Percentiles rank a stretch among this genome's conserved stretches.
Conservation (phyloP, 2,888 invertebrate genomes). For the Myathropa florea region DNA sequence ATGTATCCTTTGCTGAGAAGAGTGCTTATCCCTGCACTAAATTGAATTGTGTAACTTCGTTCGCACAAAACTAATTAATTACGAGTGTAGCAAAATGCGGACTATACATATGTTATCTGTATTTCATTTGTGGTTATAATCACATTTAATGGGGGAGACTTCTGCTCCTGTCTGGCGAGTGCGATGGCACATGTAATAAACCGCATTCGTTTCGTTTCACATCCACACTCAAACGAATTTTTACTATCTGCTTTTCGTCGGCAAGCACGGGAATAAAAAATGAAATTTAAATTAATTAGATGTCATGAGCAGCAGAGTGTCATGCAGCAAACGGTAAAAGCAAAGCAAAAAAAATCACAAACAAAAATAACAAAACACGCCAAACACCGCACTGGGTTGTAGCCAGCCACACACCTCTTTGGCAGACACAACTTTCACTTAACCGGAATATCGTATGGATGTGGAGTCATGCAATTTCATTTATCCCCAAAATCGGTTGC, state of each 20-base stretch:
- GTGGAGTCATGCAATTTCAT: slow-evolving; percentile 19
- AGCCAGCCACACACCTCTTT: slow-evolving; percentile 19
- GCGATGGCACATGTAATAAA: slow-evolving; percentile 33
- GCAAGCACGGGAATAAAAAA: slow-evolving; percentile 3
- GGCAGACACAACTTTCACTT: slow-evolving; percentile 58
- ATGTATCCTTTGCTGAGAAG: slow-evolving; percentile 11
- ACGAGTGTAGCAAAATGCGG: slow-evolving; percentile 36
- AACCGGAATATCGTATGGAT: slow-evolving; percentile 2
- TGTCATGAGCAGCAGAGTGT: slow-evolving; percentile 39
- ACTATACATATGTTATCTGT: slow-evolving; percentile 22
- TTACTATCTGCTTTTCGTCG: background rate
- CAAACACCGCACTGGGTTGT: background rate
- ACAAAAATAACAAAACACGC: background rate
- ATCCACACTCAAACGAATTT: background rate
- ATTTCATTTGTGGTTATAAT: slow-evolving; percentile 61
- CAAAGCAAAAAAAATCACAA: background rate
- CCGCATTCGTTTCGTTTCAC: slow-evolving; percentile 19
- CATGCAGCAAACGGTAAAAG: slow-evolving; percentile 2
- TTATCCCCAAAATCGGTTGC: slow-evolving; percentile 30
- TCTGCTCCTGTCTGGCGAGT: background rate
- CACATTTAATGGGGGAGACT: slow-evolving; percentile 55
- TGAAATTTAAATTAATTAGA: slow-evolving; percentile 49
- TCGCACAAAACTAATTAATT: slow-evolving; percentile 58
- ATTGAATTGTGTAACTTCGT: slow-evolving; percentile 52
- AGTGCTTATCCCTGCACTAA: slow-evolving; percentile 63